phyloP scores from a whole-genome alignment of 2,888 invertebrate species.

The Cephus sareptanus region DNA sequence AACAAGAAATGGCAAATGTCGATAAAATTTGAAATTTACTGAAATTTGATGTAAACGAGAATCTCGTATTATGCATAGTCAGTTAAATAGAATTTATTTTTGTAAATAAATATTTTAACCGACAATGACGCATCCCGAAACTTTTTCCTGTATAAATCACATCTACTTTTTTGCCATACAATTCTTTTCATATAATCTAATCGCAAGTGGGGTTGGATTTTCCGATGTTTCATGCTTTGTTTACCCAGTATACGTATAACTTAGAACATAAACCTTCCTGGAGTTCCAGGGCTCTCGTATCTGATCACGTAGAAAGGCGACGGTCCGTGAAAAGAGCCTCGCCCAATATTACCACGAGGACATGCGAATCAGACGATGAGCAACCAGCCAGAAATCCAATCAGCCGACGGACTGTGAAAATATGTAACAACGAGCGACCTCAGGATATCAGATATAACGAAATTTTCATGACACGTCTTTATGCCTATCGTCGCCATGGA shows the following conservation, averaged over 20 bases:
- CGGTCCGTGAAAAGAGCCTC: background rate
- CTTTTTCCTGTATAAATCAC: too few relatives aligned
- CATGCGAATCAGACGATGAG: conserved; percentile 12
- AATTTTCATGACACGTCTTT: background rate
- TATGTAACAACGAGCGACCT: conserved; percentile 1
- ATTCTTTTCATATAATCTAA: background rate
- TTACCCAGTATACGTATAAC: background rate
- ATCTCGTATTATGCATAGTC: too few relatives aligned
- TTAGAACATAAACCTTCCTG: background rate
- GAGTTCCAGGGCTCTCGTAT: background rate
- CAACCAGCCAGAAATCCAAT: conserved; percentile 48
- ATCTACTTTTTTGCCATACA: background rate
- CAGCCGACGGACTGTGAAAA: conserved; percentile 15
- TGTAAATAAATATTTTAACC: too few relatives aligned
- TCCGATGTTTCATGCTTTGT: background rate
- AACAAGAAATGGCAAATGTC: background rate
- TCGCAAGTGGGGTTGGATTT: background rate
- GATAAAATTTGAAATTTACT: background rate
- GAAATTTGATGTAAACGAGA: background rate
- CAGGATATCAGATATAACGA: background rate
- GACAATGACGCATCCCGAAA: too few relatives aligned
- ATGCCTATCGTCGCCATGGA: background rate
- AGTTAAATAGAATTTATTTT: too few relatives aligned
- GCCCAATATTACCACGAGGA: background rate
- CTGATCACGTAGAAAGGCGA: background rate